phyloP scores from a whole-genome alignment of 2,888 invertebrate genomes.

The Coelinius sp. region DNA sequence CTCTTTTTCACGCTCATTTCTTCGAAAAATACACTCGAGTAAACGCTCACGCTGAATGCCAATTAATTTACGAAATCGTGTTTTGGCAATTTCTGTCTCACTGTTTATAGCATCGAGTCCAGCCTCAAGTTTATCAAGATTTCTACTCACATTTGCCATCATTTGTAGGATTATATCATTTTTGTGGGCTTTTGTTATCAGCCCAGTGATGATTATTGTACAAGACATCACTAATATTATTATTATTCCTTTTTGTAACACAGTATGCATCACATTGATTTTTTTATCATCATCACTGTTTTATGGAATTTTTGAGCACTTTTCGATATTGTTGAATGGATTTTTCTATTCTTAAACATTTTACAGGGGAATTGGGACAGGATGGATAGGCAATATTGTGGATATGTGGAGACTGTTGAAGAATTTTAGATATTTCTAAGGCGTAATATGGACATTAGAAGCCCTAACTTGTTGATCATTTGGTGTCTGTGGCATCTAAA shows the following conservation, averaged over 20 bases:
- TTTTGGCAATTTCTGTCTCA: slow-evolving; percentile 46
- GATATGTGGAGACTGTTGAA: not conserved
- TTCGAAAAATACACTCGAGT: slow-evolving; percentile 43
- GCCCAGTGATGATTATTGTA: slow-evolving; percentile 13
- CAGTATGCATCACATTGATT: slow-evolving; percentile 15
- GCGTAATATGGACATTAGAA: slow-evolving; percentile 11
- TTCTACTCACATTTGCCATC: slow-evolving; percentile 51
- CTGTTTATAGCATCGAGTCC: slow-evolving; percentile 46
- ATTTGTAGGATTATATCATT: slow-evolving; percentile 49
- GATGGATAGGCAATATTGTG: no score
- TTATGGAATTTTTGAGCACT: not conserved
- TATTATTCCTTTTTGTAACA: slow-evolving; percentile 26
- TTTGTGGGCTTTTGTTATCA: slow-evolving; percentile 35
- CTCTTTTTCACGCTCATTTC: slow-evolving; percentile 12
- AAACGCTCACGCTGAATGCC: slow-evolving; percentile 47
- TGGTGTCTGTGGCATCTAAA: not conserved
- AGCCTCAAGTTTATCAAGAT: slow-evolving; percentile 49
- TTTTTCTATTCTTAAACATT: not conserved
- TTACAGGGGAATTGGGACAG: not conserved
- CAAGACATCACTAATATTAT: slow-evolving; percentile 20
- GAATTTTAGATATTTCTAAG: not conserved
- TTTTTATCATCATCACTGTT: not conserved
- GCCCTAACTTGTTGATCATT: slow-evolving; percentile 20
- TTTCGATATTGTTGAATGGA: not conserved
- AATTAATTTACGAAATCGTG: slow-evolving; percentile 43